These are phyloP conservation scores for Drosophila virilis DNA, from an alignment of 1,140 invertebrate genomes.

Conservation along the genomic window DNA sequence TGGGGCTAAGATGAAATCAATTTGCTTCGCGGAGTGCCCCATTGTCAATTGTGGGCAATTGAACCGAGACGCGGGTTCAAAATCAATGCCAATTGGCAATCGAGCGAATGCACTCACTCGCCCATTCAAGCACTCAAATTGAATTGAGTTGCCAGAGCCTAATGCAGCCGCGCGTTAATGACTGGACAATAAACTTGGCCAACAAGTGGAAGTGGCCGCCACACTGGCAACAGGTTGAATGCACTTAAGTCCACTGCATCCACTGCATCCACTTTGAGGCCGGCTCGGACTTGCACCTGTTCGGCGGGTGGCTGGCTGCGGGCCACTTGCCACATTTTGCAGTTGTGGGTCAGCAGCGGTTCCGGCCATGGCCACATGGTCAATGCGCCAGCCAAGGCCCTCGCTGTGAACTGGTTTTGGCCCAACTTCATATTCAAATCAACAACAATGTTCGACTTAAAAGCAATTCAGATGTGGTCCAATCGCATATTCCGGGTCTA, in stretches of 20 bases:
- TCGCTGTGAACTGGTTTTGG: too few species aligned
- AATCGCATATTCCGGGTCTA: too few species aligned
- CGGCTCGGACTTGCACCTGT: slow-evolving; percentile 2
- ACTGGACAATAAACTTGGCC: slow-evolving; percentile 36
- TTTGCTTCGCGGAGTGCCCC: slow-evolving; percentile 11
- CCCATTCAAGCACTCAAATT: slow-evolving; percentile 14
- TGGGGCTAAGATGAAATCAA: slow-evolving; percentile 8
- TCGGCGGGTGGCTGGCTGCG: slow-evolving; percentile 4
- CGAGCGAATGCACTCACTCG: neutral
- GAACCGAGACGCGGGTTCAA: slow-evolving; percentile 43
- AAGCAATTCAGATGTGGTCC: too few species aligned
- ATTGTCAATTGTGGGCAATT: slow-evolving; percentile 40
- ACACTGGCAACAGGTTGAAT: slow-evolving; percentile 11
- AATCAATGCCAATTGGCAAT: slow-evolving; percentile 21
- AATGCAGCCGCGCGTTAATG: slow-evolving; percentile 20
- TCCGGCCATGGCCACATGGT: neutral
- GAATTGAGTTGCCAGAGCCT: slow-evolving; percentile 19
- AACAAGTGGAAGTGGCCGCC: slow-evolving; percentile 24
- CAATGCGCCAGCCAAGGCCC: neutral
- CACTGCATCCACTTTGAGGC: neutral
- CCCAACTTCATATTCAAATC: too few species aligned
- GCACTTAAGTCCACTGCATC: neutral
- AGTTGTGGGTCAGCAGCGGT: slow-evolving; percentile 19
- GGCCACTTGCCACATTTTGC: neutral
- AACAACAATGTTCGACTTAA: too few species aligned